These are phyloP conservation scores for Microplitis mediator DNA, from an alignment of 1,140 invertebrate species.

Conservation along the genomic window DNA sequence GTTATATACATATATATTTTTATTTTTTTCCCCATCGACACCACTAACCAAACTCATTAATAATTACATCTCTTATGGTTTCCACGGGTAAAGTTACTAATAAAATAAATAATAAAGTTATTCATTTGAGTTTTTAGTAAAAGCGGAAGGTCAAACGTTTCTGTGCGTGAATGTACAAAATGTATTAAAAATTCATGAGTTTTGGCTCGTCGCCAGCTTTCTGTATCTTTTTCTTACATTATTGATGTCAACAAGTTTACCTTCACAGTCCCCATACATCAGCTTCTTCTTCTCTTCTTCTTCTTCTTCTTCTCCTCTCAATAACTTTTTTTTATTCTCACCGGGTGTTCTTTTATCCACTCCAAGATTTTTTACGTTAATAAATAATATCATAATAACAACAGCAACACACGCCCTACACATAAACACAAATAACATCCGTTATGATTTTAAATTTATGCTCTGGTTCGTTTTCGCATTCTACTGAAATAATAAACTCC, in stretches of 20 bases:
- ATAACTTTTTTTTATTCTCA: neutral
- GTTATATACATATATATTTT: too few species aligned
- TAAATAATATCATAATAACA: neutral
- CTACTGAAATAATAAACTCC: too few species aligned
- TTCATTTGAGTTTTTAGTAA: neutral
- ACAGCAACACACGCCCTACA: too few species aligned
- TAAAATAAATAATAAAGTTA: too few species aligned
- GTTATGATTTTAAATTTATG: too few species aligned
- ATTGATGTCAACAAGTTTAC: constrained; percentile 28
- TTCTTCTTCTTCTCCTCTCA: neutral
- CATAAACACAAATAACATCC: too few species aligned
- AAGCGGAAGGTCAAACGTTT: neutral
- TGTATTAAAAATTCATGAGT: constrained; percentile 13
- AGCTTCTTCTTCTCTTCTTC: constrained; percentile 6
- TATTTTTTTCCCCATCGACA: too few species aligned
- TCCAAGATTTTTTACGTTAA: neutral
- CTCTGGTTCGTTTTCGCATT: too few species aligned
- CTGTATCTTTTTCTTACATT: constrained; percentile 16
- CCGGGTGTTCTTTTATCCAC: neutral
- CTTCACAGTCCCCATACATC: constrained; percentile 8
- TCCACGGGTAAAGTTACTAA: too few species aligned
- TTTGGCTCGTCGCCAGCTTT: constrained; percentile 6
- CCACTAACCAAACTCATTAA: too few species aligned
- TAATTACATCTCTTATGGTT: too few species aligned
- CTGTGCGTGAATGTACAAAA: neutral